Percentiles rank a stretch among this genome's conserved stretches.
Conservation (phyloP, 2,113 vertebrate genomes). For the Himantopus leucocephalus region DNA sequence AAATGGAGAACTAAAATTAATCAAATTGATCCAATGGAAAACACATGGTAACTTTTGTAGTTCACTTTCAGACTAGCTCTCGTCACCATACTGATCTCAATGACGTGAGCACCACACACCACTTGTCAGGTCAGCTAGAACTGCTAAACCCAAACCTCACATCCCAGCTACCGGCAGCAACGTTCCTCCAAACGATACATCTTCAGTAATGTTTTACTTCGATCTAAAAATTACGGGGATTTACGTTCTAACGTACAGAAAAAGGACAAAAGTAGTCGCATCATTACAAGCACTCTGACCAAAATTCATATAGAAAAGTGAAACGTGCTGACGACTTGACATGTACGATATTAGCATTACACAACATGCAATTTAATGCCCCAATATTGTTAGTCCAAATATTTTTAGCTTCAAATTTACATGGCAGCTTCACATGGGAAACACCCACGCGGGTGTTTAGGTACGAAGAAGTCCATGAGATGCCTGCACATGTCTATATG, state of each 20-base stretch:
- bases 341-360: background rate
- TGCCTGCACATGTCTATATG: accelerated
- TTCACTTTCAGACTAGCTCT: background rate
- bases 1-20: background rate
- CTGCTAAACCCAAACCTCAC: background rate
- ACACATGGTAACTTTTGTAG: accelerated
- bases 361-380: background rate
- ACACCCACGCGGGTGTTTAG: accelerated
- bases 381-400: background rate
- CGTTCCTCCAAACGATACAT: accelerated
- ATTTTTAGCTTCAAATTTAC: background rate
- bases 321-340: background rate
- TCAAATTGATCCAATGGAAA: background rate
- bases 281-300: too few species aligned
- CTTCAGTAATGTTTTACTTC: background rate
- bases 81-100: accelerated
- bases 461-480: background rate
- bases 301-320: accelerated
- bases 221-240: background rate
- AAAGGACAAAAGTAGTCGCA: background rate
- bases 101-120: accelerated
- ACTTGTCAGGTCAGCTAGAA: background rate
- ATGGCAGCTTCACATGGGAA: background rate
- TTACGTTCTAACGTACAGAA: accelerated
- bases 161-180: background rate